Evolutionary conservation across 2,797 vertebrate genomes (phyloP).

Genomic region (Passerculus sandwichensis): DNA sequence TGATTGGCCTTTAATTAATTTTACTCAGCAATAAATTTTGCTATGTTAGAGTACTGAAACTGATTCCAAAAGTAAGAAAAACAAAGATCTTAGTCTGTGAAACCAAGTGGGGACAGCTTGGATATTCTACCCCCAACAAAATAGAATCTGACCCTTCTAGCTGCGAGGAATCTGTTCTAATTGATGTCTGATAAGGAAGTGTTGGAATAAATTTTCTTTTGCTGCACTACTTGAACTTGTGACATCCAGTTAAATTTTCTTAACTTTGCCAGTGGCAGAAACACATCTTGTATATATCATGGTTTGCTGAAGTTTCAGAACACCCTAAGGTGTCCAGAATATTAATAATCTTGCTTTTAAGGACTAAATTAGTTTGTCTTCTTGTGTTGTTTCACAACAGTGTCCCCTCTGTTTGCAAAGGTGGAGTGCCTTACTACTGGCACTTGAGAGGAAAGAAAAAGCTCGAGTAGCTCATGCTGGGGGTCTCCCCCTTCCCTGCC

Average conservation of each 20-base stretch:
- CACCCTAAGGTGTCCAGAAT: background rate
- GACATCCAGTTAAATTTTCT: background rate
- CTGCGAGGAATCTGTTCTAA: background rate
- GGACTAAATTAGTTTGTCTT: background rate
- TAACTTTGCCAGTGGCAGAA: background rate
- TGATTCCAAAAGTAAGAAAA: background rate
- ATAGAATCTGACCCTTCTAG: background rate
- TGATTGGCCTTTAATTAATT: background rate
- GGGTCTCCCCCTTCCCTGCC: background rate
- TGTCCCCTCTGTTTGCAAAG: background rate
- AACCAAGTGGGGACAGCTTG: background rate
- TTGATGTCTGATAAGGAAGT: background rate
- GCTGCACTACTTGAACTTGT: background rate
- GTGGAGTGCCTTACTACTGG: background rate
- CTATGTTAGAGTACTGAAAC: background rate
- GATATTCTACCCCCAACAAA: background rate
- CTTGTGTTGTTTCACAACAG: background rate
- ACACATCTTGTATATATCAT: fast-evolving
- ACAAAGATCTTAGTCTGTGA: background rate
- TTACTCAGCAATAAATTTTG: background rate
- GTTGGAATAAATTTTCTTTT: background rate
- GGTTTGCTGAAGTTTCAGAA: background rate
- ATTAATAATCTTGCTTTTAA: background rate
- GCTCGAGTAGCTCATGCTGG: background rate
- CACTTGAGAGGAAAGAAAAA: background rate